Evolutionary conservation across 2,797 vertebrate species (phyloP), one percentile per base, ranked within the genome.

Genomic region (Atherinosoma microstoma): DNA sequence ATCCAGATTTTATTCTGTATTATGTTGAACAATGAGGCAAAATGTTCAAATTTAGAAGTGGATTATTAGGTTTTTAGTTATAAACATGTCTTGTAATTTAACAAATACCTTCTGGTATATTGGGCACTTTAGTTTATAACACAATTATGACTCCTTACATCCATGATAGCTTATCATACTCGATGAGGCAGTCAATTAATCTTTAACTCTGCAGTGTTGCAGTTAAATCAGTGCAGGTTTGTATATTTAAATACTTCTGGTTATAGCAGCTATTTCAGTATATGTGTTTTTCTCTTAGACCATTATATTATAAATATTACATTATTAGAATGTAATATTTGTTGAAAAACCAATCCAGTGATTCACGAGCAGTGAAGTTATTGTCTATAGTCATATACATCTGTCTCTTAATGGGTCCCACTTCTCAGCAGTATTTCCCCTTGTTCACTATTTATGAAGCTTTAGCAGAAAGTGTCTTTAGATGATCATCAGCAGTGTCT

Each of bases 21-120:
- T 67, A 62, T 69, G 72, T 45, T 70, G 53, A 79, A 70, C 61
- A 83, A 40, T 64, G 22, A 73, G 64, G 57, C 63, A 51, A 15
- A 53, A 35, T 61, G 47, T 61, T 54, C 74, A 53, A 7, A 27
- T 67, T 51, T 65, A 29, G 61, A 73, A 76, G 47, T 18, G 51
- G 5, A 40, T 71, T 29, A 70, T 72, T 57, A 24, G 18, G 15
- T 56, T 63, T 78, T 70, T 53, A 35, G n/a, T 57, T 9, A 70
- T 20, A 53, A 24, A 15, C 11, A n/a, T 51, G 30, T 5, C 10
- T 13, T 73, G 10, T 58, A 54, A 73, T 78, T 64, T 58, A 18
- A 61, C 0, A 29, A 27, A 20, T 24, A 13, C 8, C 8, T 30
- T 36, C 8, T 62, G 67, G 64, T 9, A 45, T 29, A 18, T 11